A percentile compares a stretch with the other conserved stretches of the same genome.
Conservation (phyloP, 2,888 invertebrate species). For the Lochmaea crataegi region DNA sequence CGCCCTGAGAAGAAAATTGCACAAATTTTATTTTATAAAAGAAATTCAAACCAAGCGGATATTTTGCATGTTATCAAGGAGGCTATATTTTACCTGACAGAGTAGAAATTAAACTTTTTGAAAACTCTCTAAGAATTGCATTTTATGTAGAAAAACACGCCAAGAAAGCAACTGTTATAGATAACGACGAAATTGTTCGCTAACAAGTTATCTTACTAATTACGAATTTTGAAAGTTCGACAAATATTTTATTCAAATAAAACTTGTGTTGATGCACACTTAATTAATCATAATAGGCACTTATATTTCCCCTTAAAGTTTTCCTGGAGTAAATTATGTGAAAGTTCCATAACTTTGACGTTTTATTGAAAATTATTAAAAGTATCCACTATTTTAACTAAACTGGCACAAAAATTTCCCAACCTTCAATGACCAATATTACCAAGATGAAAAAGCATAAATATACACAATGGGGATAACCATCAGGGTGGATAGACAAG, state of each 20-base stretch:
- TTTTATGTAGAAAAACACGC: slow-evolving; percentile 2
- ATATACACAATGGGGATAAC: no score
- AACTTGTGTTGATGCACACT: neutral
- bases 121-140: slow-evolving; percentile 2
- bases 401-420: no score
- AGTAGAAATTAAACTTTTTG: neutral
- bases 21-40: neutral
- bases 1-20: neutral
- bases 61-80: neutral
- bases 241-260: neutral
- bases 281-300: no score
- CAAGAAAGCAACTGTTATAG: neutral
- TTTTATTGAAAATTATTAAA: no score
- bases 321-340: no score
- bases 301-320: no score
- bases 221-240: neutral
- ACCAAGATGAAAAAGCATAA: no score
- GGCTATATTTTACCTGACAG: slow-evolving; percentile 4
- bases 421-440: no score
- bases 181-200: slow-evolving; percentile 1
- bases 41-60: neutral
- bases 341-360: no score
- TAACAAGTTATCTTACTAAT: neutral
- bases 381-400: no score
- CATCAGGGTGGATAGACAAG: no score